Base-by-base conservation (phyloP, 2,113 vertebrate species). In the Sebastes schlegelii region DNA sequence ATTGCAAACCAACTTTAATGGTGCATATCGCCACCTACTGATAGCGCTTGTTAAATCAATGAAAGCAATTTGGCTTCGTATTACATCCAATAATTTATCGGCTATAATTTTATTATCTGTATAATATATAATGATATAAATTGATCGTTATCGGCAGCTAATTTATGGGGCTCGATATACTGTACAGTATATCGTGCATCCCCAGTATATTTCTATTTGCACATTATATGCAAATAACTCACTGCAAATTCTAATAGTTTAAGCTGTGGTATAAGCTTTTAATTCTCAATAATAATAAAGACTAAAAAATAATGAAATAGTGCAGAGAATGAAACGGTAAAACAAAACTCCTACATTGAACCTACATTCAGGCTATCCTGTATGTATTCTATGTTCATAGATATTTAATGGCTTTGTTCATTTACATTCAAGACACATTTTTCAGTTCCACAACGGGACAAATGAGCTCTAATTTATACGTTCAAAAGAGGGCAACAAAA, bases 381-480 rank as follows among this genome's bases (percentile, higher is more conserved):
- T 65, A 42, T 62, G 21, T 8, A n/a, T 60, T 48, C 16, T 61
- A 26, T 62, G 19, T 49, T 82, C 9, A 54, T 23, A 72, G 62
- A 54, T 23, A 23, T n/a, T n/a, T 73, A 77, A 83, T 72, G 67
- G 64, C 58, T 74, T 58, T 78, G 63, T 81, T 79, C 43, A 84
- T 87, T 87, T 76, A 62, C 14, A 89, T 72, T 87, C 58, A 16
- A 26, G 49, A n/a, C 65, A 26, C 6, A 68, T 21, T 76, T 87
- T 61, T 74, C 26, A 26, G 51, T 21, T 67, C 42, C 57, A n/a
- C 75, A 69, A 77, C 2, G 17, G 67, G 34, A 79, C 61, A 88
- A 84, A 86, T 79, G 62, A 73, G 45, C 65, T 66, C 40, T 80
- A 74, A 88, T 83, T 86, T 86, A 48, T 42, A 62, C 19, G 26